phyloP scores from a whole-genome alignment of 2,113 vertebrate genomes.

The Rhineura floridana region DNA sequence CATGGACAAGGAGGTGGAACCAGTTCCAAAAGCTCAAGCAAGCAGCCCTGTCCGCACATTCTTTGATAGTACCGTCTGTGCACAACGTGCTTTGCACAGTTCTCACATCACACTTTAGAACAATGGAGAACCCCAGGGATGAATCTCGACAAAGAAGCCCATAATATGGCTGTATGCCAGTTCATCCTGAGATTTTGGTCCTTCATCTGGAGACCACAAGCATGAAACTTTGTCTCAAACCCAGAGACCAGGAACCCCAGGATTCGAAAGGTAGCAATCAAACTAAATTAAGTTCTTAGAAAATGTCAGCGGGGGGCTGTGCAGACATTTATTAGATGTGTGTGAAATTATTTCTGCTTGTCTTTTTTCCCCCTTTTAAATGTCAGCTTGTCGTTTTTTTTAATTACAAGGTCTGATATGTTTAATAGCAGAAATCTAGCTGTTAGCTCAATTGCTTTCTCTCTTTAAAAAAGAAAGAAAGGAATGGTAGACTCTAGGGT shows the following conservation, averaged over 20 bases:
- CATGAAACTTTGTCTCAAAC: background rate
- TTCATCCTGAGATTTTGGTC: background rate
- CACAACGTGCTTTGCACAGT: background rate
- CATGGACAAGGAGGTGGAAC: no score
- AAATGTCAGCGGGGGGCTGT: conserved; percentile 47
- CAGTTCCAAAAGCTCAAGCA: no score
- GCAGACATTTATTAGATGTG: conserved; percentile 54
- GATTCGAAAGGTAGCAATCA: background rate
- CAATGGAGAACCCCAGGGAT: no score
- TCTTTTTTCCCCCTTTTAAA: conserved; percentile 58
- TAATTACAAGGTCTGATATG: conserved; percentile 74
- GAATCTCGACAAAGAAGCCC: no score
- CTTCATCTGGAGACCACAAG: background rate
- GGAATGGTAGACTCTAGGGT: conserved; percentile 75
- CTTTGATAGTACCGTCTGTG: background rate
- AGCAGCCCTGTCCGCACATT: background rate
- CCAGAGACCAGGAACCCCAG: background rate
- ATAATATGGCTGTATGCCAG: no score
- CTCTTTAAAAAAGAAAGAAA: conserved; percentile 16
- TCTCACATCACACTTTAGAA: background rate
- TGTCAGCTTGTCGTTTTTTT: conserved; percentile 73
- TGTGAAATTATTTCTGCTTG: conserved; percentile 61
- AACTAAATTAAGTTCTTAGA: background rate
- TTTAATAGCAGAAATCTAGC: conserved; percentile 77
- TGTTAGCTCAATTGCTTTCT: conserved; percentile 69